Conservation (phyloP, 2,888 invertebrate species). For the Agrotis segetum region DNA sequence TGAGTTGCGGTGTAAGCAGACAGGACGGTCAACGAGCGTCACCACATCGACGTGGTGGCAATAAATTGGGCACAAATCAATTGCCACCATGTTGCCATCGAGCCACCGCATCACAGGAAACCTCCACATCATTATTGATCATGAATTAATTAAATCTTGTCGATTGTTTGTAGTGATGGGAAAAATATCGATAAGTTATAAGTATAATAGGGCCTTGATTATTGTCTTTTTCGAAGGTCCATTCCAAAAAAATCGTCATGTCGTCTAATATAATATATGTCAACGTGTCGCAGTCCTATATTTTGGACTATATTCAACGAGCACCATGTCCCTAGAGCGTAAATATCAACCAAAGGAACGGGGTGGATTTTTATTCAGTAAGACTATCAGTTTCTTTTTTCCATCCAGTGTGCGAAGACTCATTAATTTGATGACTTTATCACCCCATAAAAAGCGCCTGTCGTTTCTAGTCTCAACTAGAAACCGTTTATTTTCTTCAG, state of each 20-base stretch:
- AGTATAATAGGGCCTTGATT: background rate
- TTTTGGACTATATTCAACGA: too few relatives aligned
- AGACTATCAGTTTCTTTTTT: too few relatives aligned
- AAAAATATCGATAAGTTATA: conserved; percentile 37
- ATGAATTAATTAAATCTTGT: conserved; percentile 89
- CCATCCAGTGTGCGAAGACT: too few relatives aligned
- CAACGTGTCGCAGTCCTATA: too few relatives aligned
- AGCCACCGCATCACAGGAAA: conserved; percentile 73
- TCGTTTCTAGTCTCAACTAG: too few relatives aligned
- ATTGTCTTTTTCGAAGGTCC: background rate
- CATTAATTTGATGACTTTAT: too few relatives aligned
- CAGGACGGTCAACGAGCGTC: conserved; percentile 66
- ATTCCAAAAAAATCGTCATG: background rate
- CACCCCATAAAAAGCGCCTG: too few relatives aligned
- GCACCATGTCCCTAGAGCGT: too few relatives aligned
- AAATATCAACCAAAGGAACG: too few relatives aligned
- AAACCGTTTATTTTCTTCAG: too few relatives aligned
- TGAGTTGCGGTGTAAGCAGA: conserved; percentile 69
- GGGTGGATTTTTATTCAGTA: too few relatives aligned
- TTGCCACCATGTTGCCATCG: conserved; percentile 71
- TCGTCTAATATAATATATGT: too few relatives aligned
- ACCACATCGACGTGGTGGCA: conserved; percentile 74
- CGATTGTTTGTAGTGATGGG: conserved; percentile 75
- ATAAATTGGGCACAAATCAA: conserved; percentile 87
- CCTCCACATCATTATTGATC: conserved; percentile 81